A percentile compares a stretch with the other conserved stretches of the same genome.
Conservation (phyloP, 2,113 vertebrate genomes). For the Hemibagrus wyckioides region DNA sequence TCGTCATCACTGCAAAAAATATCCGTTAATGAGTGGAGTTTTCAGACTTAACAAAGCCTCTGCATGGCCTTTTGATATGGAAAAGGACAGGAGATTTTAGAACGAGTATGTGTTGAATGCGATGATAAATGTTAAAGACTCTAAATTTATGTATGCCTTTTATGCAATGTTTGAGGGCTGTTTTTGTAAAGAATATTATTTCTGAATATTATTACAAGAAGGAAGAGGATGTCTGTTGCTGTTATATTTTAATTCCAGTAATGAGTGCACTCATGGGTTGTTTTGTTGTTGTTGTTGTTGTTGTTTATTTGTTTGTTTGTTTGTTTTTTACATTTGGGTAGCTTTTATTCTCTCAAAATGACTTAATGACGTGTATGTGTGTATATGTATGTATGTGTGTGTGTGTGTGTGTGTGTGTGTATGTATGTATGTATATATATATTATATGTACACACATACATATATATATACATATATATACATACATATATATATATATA, state of each 20-base stretch:
- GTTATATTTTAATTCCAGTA: neutral
- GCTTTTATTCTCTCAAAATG: neutral
- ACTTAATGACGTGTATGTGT: too few relatives aligned
- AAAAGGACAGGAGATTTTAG: neutral
- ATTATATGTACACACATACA: too few relatives aligned
- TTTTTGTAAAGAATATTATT: neutral
- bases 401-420: too few relatives aligned
- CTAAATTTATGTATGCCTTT: neutral
- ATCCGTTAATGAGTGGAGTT: neutral
- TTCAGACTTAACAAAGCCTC: neutral
- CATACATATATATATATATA: too few relatives aligned
- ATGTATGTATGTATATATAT: too few relatives aligned
- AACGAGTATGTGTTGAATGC: neutral
- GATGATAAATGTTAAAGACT: neutral
- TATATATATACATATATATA: too few relatives aligned
- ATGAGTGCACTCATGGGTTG: neutral
- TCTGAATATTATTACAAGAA: neutral
- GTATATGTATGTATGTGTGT: too few relatives aligned
- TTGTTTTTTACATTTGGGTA: neutral
- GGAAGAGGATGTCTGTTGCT: neutral
- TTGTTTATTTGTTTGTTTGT: too few relatives aligned
- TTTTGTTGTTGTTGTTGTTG: neutral
- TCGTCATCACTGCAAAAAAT: neutral
- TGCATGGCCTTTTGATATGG: neutral
- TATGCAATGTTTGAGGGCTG: neutral